Conservation (phyloP, 2,888 invertebrate genomes). For the Rutpela maculata region DNA sequence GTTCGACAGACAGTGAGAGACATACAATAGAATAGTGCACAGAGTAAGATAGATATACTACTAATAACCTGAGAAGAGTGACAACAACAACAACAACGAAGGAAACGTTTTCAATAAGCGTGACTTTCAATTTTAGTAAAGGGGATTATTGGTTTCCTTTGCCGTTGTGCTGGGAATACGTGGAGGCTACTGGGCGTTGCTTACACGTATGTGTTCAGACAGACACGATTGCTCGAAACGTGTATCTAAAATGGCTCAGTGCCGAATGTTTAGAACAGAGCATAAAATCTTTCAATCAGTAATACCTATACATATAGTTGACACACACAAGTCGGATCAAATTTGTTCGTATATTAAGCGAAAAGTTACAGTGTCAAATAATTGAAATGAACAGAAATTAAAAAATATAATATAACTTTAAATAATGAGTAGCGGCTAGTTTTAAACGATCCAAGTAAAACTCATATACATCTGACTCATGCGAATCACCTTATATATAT, state of each 20-base stretch:
- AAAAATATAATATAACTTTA: slow-evolving; percentile 18
- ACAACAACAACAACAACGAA: slow-evolving; percentile 55
- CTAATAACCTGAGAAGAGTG: slow-evolving; percentile 68
- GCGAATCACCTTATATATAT: slow-evolving; percentile 45
- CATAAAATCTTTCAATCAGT: slow-evolving; percentile 57
- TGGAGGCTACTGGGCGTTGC: slow-evolving; percentile 56
- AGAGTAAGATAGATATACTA: slow-evolving; percentile 76
- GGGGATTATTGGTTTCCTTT: slow-evolving; percentile 45
- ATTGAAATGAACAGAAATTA: slow-evolving; percentile 23
- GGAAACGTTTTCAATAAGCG: not conserved
- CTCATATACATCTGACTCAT: slow-evolving; percentile 43
- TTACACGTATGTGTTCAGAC: slow-evolving; percentile 67
- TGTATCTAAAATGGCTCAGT: slow-evolving; percentile 72
- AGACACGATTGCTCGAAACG: slow-evolving; percentile 74
- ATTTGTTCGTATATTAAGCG: slow-evolving; percentile 22
- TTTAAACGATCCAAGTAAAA: slow-evolving; percentile 8
- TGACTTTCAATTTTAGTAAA: not conserved
- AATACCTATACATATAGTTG: slow-evolving; percentile 52
- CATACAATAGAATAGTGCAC: slow-evolving; percentile 75
- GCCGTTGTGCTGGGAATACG: slow-evolving; percentile 57
- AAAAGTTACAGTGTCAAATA: slow-evolving; percentile 30
- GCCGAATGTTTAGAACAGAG: slow-evolving; percentile 72
- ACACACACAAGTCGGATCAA: slow-evolving; percentile 49
- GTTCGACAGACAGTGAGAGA: slow-evolving; percentile 77
- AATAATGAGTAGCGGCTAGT: not conserved